phyloP scores from a whole-genome alignment of 1,140 invertebrate species.

The Bombus polaris region DNA sequence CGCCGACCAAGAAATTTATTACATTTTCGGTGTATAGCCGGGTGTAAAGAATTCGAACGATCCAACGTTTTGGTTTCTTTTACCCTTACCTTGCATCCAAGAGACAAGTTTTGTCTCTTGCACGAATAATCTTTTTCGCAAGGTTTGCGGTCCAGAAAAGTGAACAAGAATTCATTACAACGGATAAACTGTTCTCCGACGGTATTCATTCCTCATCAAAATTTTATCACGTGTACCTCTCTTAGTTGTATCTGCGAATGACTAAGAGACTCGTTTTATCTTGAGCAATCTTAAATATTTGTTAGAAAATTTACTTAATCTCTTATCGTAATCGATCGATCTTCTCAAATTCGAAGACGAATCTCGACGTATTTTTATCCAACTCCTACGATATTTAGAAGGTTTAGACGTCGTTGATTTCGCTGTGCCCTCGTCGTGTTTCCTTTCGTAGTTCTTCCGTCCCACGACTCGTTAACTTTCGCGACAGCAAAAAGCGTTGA shows the following conservation, averaged over 20 bases:
- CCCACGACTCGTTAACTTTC: slow-evolving; percentile 48
- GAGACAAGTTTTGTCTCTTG: neutral
- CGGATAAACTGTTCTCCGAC: neutral
- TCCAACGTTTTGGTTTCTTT: neutral
- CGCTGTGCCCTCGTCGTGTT: neutral
- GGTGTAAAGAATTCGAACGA: neutral
- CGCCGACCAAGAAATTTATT: slow-evolving; percentile 27
- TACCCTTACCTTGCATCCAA: neutral
- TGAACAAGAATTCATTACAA: neutral
- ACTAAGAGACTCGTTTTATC: accelerated
- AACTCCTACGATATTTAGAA: neutral
- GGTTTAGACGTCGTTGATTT: slow-evolving; percentile 31
- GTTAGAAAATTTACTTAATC: neutral
- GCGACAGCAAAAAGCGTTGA: slow-evolving; percentile 55
- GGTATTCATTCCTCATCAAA: neutral
- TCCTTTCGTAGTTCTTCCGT: slow-evolving; percentile 10
- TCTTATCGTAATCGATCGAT: neutral
- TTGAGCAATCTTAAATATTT: too few species aligned
- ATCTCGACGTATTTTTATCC: slow-evolving; percentile 5
- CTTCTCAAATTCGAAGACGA: neutral
- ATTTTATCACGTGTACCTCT: neutral
- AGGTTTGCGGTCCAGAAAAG: neutral
- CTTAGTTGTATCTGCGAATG: neutral
- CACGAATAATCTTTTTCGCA: neutral
- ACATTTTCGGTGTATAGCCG: slow-evolving; percentile 4